Evolutionary conservation across 2,113 vertebrate species (phyloP).

Genomic region (Steatornis caripensis): DNA sequence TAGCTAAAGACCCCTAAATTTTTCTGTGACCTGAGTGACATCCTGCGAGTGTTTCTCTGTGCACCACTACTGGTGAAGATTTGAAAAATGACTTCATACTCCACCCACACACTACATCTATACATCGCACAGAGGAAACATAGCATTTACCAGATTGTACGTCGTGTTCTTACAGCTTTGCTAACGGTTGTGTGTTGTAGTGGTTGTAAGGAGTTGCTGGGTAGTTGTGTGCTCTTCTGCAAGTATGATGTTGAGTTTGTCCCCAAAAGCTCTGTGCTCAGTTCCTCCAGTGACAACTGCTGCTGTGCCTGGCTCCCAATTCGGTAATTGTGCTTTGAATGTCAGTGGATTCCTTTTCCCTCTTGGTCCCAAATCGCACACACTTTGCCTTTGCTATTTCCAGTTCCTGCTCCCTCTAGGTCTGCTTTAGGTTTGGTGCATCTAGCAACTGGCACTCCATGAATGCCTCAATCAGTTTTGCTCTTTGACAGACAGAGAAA

Average conservation of each 20-base stretch:
- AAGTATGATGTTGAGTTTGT: neutral
- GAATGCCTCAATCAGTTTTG: neutral
- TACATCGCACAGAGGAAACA: neutral
- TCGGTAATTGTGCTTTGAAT: neutral
- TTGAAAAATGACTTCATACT: too few species aligned
- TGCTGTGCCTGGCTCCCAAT: neutral
- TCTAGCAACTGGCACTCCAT: neutral
- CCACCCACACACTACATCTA: too few species aligned
- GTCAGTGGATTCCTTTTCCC: neutral
- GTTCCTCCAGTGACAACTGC: neutral
- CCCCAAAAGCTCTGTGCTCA: neutral
- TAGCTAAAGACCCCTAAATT: neutral
- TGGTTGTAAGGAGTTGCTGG: neutral
- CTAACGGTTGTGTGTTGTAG: neutral
- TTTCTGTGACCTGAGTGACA: neutral
- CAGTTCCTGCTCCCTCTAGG: neutral
- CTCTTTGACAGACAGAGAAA: neutral
- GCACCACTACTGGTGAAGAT: neutral
- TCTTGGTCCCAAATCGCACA: neutral
- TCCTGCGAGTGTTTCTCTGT: neutral
- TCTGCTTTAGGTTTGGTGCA: neutral
- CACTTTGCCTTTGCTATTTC: neutral
- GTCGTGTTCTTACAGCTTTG: neutral
- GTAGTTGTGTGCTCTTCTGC: neutral
- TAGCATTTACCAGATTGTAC: accelerated